A percentile compares a stretch with the other conserved stretches of the same genome.
Conservation (phyloP, 2,888 invertebrate species). For the Syrphus vitripennis region DNA sequence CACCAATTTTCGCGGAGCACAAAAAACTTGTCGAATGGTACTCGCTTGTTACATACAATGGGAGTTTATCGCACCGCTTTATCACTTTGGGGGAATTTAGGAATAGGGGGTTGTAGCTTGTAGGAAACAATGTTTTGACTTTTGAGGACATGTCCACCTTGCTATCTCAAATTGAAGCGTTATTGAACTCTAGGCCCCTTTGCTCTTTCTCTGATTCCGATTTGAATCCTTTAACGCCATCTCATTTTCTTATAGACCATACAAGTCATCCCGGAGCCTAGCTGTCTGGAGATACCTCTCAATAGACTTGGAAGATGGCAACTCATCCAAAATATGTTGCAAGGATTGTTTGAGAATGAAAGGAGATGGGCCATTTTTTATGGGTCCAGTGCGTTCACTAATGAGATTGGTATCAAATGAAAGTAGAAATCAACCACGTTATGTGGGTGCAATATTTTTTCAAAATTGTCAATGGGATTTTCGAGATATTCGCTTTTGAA, state of each 20-base stretch:
- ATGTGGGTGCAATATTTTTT: too few species aligned
- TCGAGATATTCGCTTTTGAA: too few species aligned
- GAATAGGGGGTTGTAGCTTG: conserved; percentile 44
- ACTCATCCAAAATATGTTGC: conserved; percentile 49
- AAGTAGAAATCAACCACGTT: too few species aligned
- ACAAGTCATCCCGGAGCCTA: conserved; percentile 52
- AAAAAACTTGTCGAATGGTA: neutral
- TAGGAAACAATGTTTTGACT: neutral
- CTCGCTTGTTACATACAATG: too few species aligned
- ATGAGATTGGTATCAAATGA: too few species aligned
- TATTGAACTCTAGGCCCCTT: conserved; percentile 56
- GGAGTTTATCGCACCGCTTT: conserved; percentile 51
- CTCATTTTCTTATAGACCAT: conserved; percentile 60
- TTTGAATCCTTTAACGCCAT: conserved; percentile 44
- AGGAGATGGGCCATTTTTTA: too few species aligned
- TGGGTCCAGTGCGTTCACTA: too few species aligned
- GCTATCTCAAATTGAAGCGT: conserved; percentile 44
- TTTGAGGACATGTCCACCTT: conserved; percentile 53
- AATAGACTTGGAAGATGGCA: conserved; percentile 48
- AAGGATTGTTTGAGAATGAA: too few species aligned
- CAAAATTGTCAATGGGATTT: too few species aligned
- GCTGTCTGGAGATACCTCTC: neutral
- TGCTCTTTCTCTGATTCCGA: conserved; percentile 51
- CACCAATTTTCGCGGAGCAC: conserved; percentile 8
- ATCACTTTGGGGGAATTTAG: conserved; percentile 63